Evolutionary conservation across 2,797 vertebrate genomes (phyloP).

Genomic region (Urophycis tenuis): DNA sequence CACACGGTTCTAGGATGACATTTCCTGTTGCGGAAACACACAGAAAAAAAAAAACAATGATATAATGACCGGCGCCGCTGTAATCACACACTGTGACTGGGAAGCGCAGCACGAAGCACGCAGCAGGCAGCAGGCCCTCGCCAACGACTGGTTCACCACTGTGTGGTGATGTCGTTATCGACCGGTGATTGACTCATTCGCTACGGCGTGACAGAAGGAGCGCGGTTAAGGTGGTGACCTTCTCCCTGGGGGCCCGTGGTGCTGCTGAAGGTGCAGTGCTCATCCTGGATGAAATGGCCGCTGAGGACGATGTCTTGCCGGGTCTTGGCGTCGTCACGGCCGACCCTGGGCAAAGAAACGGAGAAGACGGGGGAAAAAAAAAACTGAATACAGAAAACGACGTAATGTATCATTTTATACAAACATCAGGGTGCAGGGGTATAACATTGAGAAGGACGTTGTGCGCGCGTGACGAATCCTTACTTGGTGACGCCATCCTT

Average conservation of each 20-base stretch:
- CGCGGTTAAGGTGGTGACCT: conserved; percentile 63
- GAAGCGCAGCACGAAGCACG: background rate
- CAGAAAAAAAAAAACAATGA: background rate
- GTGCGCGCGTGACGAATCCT: conserved; percentile 23
- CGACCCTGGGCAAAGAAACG: conserved; percentile 74
- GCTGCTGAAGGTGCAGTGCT: conserved; percentile 94
- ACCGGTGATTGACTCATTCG: background rate
- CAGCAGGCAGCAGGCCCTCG: no score
- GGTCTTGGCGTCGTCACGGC: conserved; percentile 86
- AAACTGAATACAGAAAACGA: no score
- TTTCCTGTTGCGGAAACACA: conserved; percentile 62
- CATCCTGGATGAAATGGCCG: conserved; percentile 93
- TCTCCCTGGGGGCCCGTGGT: conserved; percentile 77
- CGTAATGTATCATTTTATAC: background rate
- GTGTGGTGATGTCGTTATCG: background rate
- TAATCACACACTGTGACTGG: background rate
- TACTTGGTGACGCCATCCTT: conserved; percentile 97
- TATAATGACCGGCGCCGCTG: background rate
- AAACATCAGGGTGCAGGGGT: background rate
- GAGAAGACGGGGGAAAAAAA: background rate
- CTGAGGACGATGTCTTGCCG: conserved; percentile 98
- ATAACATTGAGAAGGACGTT: background rate
- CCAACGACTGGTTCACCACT: background rate
- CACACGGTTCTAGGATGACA: conserved; percentile 88
- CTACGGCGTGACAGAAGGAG: background rate